These are phyloP conservation scores for Mormyrus lacerda DNA, from an alignment of 2,113 vertebrate species.

Conservation along the genomic window DNA sequence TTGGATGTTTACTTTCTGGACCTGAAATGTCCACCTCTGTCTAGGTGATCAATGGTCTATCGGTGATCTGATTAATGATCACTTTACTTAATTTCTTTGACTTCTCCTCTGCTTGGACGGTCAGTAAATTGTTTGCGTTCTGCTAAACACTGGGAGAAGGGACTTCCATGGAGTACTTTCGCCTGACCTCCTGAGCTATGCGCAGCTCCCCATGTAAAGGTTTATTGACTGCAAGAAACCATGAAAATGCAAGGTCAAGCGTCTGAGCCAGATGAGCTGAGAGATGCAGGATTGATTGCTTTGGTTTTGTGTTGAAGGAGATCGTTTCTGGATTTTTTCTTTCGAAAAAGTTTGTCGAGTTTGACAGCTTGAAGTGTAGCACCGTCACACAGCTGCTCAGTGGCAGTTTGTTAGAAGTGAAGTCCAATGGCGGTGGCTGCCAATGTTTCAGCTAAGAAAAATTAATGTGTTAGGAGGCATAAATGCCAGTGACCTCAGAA, in stretches of 20 bases:
- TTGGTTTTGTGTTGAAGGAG: background rate
- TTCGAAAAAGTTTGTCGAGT: conserved; percentile 83
- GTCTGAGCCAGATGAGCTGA: background rate
- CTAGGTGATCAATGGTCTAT: background rate
- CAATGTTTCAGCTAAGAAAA: background rate
- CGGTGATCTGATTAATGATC: background rate
- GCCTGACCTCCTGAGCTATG: background rate
- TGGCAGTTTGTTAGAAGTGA: conserved; percentile 84
- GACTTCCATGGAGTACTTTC: background rate
- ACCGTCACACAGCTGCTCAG: conserved; percentile 82
- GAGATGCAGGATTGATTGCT: background rate
- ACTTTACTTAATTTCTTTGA: background rate
- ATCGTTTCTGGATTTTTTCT: conserved; percentile 80
- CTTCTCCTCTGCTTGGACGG: background rate
- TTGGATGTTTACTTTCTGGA: too few species aligned
- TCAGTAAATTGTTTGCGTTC: conserved; percentile 39
- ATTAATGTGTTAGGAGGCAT: background rate
- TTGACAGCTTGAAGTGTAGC: conserved; percentile 82
- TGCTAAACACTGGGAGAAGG: background rate
- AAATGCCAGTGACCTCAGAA: background rate
- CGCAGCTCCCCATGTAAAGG: conserved; percentile 58
- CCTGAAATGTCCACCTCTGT: too few species aligned
- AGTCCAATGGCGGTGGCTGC: conserved; percentile 60
- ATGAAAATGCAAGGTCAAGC: background rate
- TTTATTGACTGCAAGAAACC: conserved; percentile 69